These are phyloP conservation scores for Melolontha melolontha DNA, from an alignment of 2,888 invertebrate genomes.

Conservation along the genomic window DNA sequence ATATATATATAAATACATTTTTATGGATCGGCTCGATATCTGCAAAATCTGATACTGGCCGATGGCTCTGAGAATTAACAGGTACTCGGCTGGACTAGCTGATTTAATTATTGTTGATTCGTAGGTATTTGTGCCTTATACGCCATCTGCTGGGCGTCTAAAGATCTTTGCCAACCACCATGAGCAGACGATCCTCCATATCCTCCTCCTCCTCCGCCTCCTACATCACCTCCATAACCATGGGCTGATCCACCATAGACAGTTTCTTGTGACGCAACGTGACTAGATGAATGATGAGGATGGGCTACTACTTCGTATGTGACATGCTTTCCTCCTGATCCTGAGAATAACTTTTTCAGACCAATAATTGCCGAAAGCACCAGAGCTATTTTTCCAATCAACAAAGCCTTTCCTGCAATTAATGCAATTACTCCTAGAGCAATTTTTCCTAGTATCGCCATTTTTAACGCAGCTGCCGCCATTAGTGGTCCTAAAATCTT, in stretches of 20 bases:
- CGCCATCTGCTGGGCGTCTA: slow-evolving; percentile 82
- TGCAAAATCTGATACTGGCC: slow-evolving; percentile 18
- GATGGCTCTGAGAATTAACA: slow-evolving; percentile 61
- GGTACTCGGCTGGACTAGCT: slow-evolving; percentile 60
- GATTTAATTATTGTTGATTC: slow-evolving; percentile 56
- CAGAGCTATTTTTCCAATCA: slow-evolving; percentile 87
- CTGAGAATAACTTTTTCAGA: slow-evolving; percentile 82
- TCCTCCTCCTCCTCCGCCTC: slow-evolving; percentile 65
- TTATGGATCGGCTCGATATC: slow-evolving; percentile 40
- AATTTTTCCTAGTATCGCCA: slow-evolving; percentile 82
- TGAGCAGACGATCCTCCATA: slow-evolving; percentile 72
- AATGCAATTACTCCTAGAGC: slow-evolving; percentile 85
- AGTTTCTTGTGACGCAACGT: slow-evolving; percentile 77
- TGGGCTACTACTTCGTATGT: slow-evolving; percentile 90
- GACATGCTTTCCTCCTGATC: slow-evolving; percentile 75
- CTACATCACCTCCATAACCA: slow-evolving; percentile 69
- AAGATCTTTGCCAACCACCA: slow-evolving; percentile 77
- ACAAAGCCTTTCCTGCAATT: slow-evolving; percentile 86
- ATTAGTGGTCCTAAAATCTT: slow-evolving; percentile 84
- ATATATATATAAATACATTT: slow-evolving; percentile 41
- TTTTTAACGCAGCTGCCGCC: slow-evolving; percentile 80
- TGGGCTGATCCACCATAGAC: slow-evolving; percentile 67
- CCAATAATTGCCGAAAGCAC: slow-evolving; percentile 87
- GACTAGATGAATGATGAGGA: slow-evolving; percentile 81
- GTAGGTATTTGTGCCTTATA: slow-evolving; percentile 76